Base-by-base conservation (phyloP, 2,888 invertebrate genomes). In the Drosophila meridiana region DNA sequence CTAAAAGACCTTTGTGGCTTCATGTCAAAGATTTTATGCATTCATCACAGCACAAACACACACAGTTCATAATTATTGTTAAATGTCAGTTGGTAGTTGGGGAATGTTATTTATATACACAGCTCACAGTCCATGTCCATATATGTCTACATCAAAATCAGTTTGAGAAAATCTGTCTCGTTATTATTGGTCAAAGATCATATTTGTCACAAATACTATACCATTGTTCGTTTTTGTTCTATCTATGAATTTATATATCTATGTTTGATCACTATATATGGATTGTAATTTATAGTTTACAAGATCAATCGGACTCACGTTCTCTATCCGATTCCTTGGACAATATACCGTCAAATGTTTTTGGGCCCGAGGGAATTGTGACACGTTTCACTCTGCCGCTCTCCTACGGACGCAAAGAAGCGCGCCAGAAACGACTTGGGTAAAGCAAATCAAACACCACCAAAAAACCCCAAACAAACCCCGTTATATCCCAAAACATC, bases 351-450 rank as follows among this genome's bases (percentile, higher is more conserved):
- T 93, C 93, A 77, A 93, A 93, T 91, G 93, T 93, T 93, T 94
- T 95, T 94, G 95, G 95, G 93, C 93, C 95, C 93, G 94, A 94
- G 94, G 93, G 93, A 83, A 92, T 93, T 84, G 95, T 95, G 90
- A 95, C 95, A 84, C 95, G 95, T 94, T 95, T 95, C 94, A 95
- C 95, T 92, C 94, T 95, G 94, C 95, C 95, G 91, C 94, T 96
- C 94, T 96, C 96, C 94, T 96, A 96, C 94, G 96, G 96, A 94
- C 95, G 96, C 93, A 96, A 95, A 94, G 95, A 95, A 94, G 95
- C 94, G 90, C 96, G 96, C 92, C 96, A 96, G 94, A 96, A 96
- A 94, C 95, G 96, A 94, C 96, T 96, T 95, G 96, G 96, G 96
- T 96, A 95, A 94, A 93, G 86, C 74, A 73, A 76, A 67, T 11